Evolutionary conservation across 1,140 invertebrate genomes (phyloP).

Genomic region (Pogonomyrmex californicus): DNA sequence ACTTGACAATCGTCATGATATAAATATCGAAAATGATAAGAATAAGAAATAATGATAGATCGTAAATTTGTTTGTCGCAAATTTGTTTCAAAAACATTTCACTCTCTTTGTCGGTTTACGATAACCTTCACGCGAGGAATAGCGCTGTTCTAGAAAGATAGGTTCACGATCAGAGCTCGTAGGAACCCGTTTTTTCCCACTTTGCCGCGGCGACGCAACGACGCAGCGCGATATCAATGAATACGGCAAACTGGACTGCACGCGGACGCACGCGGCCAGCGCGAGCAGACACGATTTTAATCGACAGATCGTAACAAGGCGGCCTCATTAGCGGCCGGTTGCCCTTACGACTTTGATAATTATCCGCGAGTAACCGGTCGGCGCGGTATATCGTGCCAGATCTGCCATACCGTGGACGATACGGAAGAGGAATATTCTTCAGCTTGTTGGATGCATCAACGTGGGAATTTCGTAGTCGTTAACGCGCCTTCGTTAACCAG

Average conservation of each 20-base stretch:
- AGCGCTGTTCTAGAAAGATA: constrained; percentile 31
- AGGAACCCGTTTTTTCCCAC: constrained; percentile 27
- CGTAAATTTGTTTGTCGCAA: neutral
- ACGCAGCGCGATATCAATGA: constrained; percentile 65
- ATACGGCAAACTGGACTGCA: constrained; percentile 29
- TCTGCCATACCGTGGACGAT: constrained; percentile 35
- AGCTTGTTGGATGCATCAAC: constrained; percentile 25
- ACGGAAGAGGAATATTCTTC: constrained; percentile 52
- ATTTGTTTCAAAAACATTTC: neutral
- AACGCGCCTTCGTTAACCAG: constrained; percentile 36
- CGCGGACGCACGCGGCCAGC: constrained; percentile 46
- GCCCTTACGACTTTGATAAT: constrained; percentile 74
- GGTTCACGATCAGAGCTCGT: constrained; percentile 3
- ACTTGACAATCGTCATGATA: neutral
- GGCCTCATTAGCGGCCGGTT: constrained; percentile 70
- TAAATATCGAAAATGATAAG: neutral
- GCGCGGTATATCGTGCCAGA: constrained; percentile 51
- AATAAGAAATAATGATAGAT: neutral
- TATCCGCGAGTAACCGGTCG: constrained; percentile 57
- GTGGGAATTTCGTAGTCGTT: constrained; percentile 50
- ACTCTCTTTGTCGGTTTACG: neutral
- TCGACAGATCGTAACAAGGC: constrained; percentile 73
- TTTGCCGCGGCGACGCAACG: neutral
- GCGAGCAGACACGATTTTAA: constrained; percentile 70
- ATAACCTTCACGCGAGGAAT: neutral